Base-by-base conservation (phyloP, 1,140 invertebrate genomes). In the Drosophila triauraria region DNA sequence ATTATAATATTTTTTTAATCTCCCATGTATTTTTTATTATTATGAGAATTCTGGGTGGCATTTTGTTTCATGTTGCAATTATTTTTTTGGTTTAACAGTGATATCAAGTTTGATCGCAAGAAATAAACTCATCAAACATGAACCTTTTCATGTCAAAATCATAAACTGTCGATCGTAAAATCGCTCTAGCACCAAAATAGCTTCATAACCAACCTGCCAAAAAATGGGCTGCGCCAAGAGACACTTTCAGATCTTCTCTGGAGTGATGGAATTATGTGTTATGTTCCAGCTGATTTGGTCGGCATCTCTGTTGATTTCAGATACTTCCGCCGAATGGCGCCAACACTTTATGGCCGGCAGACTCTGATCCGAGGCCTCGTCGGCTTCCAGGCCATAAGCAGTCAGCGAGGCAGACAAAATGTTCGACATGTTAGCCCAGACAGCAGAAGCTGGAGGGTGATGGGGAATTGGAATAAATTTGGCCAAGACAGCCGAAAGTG, bases 341-440 rank as follows among this genome's bases (percentile, higher is more conserved):
- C 80, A 83, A 65, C 67, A 60, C 75, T 86, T 83, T 83, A 87
- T 86, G 76, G 71, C 67, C 62, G 17, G 50, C 44, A 56, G 25
- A 61, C 68, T 59, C 63, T 54, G 54, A 68, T 70, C 67, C 43
- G 15, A 59, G 56, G 59, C 35, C 60, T 54, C 74, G 48, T 47
- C 48, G 71, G 67, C 75, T 79, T 76, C 67, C 59, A 47, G 63
- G 46, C 76, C 68, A 74, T 80, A 80, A 88, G 70, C 59, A 80
- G 70, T 46, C 17, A 43, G 65, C 79, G 76, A 75, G 61, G 84
- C 81, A 72, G 70, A 83, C 83, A 88, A 80, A 87, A 88, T 88
- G 72, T 70, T 87, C 75, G 77, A 88, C 77, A 88, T 88, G 84
- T 88, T 87, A 84, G 72, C 54, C 72, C 84, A 83, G 84, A 88